phyloP scores from a whole-genome alignment of 2,113 vertebrate genomes.

The Sterna hirundo region DNA sequence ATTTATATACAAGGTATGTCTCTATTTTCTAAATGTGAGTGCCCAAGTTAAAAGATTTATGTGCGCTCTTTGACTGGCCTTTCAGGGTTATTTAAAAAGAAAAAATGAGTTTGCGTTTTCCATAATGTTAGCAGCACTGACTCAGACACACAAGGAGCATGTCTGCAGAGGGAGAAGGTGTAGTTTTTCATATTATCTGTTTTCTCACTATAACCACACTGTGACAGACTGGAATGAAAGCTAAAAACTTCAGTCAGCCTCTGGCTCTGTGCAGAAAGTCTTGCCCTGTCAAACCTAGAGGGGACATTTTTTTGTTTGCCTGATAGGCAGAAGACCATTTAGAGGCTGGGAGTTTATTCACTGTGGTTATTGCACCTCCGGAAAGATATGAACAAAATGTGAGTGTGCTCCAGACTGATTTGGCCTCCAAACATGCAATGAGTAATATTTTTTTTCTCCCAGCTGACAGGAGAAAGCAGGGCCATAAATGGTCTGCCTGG shows the following conservation, averaged over 20 bases:
- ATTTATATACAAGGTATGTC: neutral
- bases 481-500: neutral
- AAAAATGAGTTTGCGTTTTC: accelerated
- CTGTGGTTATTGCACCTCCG: neutral
- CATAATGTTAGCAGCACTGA: neutral
- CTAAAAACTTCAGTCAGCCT: neutral
- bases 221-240: neutral
- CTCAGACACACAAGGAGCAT: neutral
- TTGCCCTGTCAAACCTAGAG: neutral
- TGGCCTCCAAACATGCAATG: neutral
- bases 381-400: neutral
- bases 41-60: neutral
- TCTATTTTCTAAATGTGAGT: neutral
- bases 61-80: neutral
- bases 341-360: neutral
- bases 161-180: neutral
- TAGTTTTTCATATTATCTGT: neutral
- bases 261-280: neutral
- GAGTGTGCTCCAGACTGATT: neutral
- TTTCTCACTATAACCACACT: neutral
- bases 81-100: neutral
- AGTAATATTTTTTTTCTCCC: neutral
- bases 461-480: neutral
- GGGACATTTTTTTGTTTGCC: neutral
- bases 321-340: neutral